Evolutionary conservation across 2,113 vertebrate species (phyloP).

Genomic region (Suncus etruscus): DNA sequence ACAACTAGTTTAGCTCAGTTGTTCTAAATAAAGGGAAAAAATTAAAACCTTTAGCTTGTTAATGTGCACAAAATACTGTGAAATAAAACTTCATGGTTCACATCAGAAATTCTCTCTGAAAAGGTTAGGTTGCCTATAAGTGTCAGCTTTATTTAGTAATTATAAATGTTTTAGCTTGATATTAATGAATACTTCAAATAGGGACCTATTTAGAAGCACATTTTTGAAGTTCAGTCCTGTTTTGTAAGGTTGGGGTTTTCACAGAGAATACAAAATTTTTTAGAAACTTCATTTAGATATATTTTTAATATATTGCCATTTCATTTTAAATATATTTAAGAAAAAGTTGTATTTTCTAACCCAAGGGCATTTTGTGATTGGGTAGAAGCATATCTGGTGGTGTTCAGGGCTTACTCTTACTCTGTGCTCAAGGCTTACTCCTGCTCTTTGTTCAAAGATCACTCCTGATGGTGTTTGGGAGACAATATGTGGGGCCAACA

Average conservation of each 20-base stretch:
- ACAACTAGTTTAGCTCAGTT: constrained; percentile 65
- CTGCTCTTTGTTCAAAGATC: too few relatives aligned
- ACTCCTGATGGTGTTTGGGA: too few relatives aligned
- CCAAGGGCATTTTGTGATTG: too few relatives aligned
- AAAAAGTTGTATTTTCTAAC: neutral
- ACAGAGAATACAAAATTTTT: neutral
- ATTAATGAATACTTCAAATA: constrained; percentile 58
- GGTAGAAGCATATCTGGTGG: too few relatives aligned
- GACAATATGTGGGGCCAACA: too few relatives aligned
- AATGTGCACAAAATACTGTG: neutral
- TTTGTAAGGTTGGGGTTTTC: constrained; percentile 48
- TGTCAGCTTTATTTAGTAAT: constrained; percentile 53
- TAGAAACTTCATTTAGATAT: too few relatives aligned
- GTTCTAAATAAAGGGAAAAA: constrained; percentile 59
- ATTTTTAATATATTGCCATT: too few relatives aligned
- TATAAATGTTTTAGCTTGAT: neutral
- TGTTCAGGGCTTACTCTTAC: too few relatives aligned
- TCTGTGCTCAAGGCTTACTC: too few relatives aligned
- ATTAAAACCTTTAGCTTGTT: constrained; percentile 41
- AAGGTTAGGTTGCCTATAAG: constrained; percentile 51
- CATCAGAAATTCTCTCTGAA: constrained; percentile 62
- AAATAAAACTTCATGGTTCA: constrained; percentile 50
- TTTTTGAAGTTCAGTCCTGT: constrained; percentile 20
- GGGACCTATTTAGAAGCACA: neutral
- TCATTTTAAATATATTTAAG: neutral